A percentile compares a stretch with the other conserved stretches of the same genome.
phyloP scores from a whole-genome alignment of 2,797 vertebrate genomes.

The Pipistrellus nathusii region DNA sequence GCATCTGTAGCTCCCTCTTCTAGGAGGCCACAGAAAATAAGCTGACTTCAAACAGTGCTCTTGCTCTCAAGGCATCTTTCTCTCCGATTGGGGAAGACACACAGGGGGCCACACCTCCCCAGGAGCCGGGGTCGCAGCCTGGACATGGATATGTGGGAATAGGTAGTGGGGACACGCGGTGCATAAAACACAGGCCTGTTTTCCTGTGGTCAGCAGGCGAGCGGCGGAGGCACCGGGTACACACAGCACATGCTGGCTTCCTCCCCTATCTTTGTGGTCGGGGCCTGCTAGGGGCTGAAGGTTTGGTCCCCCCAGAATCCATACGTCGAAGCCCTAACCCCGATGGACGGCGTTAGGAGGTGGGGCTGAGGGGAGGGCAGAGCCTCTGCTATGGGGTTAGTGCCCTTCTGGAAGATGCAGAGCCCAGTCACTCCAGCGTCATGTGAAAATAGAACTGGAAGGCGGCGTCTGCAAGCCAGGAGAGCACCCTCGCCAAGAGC shows the following conservation, averaged over 20 bases:
- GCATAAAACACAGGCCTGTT: background rate
- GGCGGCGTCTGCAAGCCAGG: background rate
- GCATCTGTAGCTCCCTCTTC: slow-evolving; percentile 60
- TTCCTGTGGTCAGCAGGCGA: fast-evolving
- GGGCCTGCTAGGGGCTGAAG: background rate
- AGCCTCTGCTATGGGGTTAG: too few species aligned
- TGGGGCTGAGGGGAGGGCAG: background rate
- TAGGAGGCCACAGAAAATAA: slow-evolving; percentile 60
- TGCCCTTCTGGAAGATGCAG: background rate
- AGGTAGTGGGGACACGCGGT: background rate
- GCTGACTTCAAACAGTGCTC: slow-evolving; percentile 20
- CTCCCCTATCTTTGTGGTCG: fast-evolving
- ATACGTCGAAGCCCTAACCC: background rate
- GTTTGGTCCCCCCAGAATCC: background rate
- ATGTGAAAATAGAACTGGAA: background rate
- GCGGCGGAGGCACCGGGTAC: fast-evolving
- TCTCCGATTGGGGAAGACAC: background rate
- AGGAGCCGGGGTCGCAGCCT: background rate
- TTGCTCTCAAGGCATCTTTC: slow-evolving; percentile 3
- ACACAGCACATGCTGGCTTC: background rate
- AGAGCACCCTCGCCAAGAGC: background rate
- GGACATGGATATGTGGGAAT: background rate
- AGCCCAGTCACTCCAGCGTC: background rate
- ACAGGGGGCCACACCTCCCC: background rate
- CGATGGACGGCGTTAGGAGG: background rate